Evolutionary conservation across 2,113 vertebrate genomes (phyloP).

Genomic region (Pangasianodon hypophthalmus): DNA sequence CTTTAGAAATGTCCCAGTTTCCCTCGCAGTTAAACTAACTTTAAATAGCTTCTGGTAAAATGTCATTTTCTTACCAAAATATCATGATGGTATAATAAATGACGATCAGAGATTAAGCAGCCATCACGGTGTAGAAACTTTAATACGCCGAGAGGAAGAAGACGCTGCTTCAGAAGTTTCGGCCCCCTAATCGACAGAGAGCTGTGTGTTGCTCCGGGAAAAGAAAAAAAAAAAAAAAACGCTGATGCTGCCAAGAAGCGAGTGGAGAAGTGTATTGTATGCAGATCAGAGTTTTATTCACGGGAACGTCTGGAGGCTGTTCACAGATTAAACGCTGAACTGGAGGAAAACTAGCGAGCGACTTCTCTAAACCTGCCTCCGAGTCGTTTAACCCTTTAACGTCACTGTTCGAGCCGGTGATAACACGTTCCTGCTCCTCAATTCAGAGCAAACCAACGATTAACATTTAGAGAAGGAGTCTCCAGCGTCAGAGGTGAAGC

Average conservation of each 20-base stretch:
- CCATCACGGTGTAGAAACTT: neutral
- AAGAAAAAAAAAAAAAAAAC: neutral
- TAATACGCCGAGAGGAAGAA: neutral
- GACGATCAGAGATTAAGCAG: neutral
- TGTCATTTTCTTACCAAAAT: neutral
- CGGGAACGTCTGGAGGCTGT: neutral
- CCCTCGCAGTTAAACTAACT: neutral
- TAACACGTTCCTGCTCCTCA: neutral
- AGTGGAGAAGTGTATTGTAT: neutral
- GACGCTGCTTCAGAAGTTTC: conserved; percentile 29
- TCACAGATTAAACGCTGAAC: neutral
- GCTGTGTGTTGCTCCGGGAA: neutral
- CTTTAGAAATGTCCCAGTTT: neutral
- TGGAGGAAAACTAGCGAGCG: neutral
- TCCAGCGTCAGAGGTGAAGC: neutral
- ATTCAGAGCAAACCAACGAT: neutral
- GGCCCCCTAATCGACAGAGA: neutral
- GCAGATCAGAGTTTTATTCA: conserved; percentile 16
- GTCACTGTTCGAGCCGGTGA: neutral
- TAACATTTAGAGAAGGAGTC: neutral
- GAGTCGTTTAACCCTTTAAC: neutral
- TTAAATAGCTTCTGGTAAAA: neutral
- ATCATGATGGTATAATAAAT: neutral
- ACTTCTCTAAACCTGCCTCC: neutral
- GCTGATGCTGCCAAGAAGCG: conserved; percentile 1